Evolutionary conservation across 2,797 vertebrate species (phyloP).

Genomic region (Cercopithecus mitis): DNA sequence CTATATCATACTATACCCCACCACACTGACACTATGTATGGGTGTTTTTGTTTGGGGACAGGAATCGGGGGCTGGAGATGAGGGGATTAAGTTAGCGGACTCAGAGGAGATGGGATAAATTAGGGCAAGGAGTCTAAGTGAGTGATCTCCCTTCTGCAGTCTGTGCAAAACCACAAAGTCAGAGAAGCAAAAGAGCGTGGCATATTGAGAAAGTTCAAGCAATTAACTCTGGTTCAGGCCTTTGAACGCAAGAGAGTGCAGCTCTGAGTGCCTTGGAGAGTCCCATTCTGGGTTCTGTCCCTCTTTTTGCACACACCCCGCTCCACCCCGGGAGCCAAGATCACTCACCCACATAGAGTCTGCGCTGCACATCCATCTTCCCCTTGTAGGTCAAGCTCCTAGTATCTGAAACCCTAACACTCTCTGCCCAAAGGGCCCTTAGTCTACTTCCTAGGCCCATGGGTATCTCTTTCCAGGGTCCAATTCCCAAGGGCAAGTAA

Average conservation of each 20-base stretch:
- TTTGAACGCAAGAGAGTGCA: not conserved
- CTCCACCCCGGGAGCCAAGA: not conserved
- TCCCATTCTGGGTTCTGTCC: not conserved
- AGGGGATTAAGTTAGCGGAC: not conserved
- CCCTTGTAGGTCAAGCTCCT: not conserved
- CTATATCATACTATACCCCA: not conserved
- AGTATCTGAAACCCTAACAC: not conserved
- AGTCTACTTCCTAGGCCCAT: not conserved
- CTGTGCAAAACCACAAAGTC: not conserved
- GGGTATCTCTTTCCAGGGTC: not conserved
- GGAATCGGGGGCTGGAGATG: not conserved
- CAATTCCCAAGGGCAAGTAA: not conserved
- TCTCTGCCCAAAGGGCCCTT: not conserved
- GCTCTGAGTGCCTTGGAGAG: not conserved
- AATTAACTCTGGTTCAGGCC: not conserved
- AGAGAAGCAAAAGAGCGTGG: not conserved
- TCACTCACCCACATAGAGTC: not conserved
- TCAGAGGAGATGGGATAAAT: not conserved
- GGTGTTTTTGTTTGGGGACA: not conserved
- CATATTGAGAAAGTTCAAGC: not conserved
- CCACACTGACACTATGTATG: rapidly evolving
- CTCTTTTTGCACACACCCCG: not conserved
- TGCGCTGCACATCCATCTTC: not conserved
- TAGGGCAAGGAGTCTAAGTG: not conserved
- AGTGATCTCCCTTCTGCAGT: not conserved